Evolutionary conservation across 2,797 vertebrate species (phyloP), one percentile per base, ranked within the genome.

Genomic region (Takifugu rubripes): DNA sequence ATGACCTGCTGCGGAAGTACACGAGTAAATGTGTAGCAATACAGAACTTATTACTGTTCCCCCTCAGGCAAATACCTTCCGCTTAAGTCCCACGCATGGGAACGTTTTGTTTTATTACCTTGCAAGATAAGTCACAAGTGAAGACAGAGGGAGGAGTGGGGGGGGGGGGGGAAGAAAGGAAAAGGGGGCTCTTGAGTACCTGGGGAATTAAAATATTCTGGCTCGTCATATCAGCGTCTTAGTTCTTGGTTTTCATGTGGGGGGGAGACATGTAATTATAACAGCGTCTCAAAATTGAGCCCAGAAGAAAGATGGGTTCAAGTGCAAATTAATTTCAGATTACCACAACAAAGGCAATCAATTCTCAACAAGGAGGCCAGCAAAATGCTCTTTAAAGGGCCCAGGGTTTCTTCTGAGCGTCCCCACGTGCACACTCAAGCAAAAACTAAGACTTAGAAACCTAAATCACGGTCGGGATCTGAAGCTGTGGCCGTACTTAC

Each of bases 261-360:
- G 44, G 44, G 76, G 74, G 83, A 91, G 92, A 90, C 76, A 89
- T 89, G 89, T 94, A 95, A 97, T 97, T 95, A 98, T 94, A 92
- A 92, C 87, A 77, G 87, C 88, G 91, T 95, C 94, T 86, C 89
- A 94, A 94, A 96, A 98, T 94, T 95, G 93, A 94, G 93, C 93
- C 93, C 91, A 93, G 95, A 95, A 94, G 94, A 98, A 97, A 96
- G 95, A 95, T 93, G 92, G 92, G 94, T 97, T 97, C 93, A 96
- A 96, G 94, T 94, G 94, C 93, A 96, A 98, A 99, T 98, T 97
- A 96, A 97, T 97, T 97, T 96, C 93, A 96, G 95, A 96, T 99
- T 95, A 98, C 90, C 94, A 96, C 95, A 97, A 96, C 95, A 97
- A 97, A 97, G 94, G 93, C 94, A 92, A 94, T 94, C 93, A 90